These are phyloP conservation scores for Tribolium freemani DNA, from an alignment of 2,888 invertebrate genomes.

Conservation along the genomic window DNA sequence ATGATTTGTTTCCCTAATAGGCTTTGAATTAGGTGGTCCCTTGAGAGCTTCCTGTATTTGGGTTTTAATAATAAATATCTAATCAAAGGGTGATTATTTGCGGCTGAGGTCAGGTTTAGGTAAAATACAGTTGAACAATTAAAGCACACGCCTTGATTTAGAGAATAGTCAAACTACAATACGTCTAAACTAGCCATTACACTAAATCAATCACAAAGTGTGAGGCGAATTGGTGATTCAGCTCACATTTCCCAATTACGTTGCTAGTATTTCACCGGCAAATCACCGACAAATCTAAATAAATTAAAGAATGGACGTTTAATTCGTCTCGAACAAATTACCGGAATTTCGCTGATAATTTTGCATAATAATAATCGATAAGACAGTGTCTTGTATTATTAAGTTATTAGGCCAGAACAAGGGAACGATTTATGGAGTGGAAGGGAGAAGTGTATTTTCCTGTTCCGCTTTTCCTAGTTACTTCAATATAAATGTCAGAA, in stretches of 20 bases:
- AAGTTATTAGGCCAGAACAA: constrained; percentile 28
- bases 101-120: background rate
- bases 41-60: no score
- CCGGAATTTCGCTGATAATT: constrained; percentile 5
- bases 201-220: constrained; percentile 36
- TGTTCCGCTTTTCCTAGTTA: constrained; percentile 26
- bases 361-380: constrained; percentile 21
- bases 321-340: background rate
- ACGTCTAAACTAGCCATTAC: constrained; percentile 18
- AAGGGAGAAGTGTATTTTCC: constrained; percentile 26
- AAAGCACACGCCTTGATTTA: constrained; percentile 33
- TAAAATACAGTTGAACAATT: constrained; percentile 23
- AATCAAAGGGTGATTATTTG: background rate
- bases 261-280: constrained; percentile 32
- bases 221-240: constrained; percentile 34
- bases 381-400: constrained; percentile 26
- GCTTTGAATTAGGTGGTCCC: no score
- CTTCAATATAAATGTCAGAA: constrained; percentile 38
- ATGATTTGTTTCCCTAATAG: no score
- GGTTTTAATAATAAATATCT: no score
- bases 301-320: constrained; percentile 27
- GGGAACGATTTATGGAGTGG: constrained; percentile 30
- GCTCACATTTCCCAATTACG: constrained; percentile 34
- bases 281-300: constrained; percentile 29
- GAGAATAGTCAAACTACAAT: constrained; percentile 35